Evolutionary conservation across 2,888 invertebrate species (phyloP), one percentile per base, ranked within the genome.

Genomic region (Ophion ellenae): DNA sequence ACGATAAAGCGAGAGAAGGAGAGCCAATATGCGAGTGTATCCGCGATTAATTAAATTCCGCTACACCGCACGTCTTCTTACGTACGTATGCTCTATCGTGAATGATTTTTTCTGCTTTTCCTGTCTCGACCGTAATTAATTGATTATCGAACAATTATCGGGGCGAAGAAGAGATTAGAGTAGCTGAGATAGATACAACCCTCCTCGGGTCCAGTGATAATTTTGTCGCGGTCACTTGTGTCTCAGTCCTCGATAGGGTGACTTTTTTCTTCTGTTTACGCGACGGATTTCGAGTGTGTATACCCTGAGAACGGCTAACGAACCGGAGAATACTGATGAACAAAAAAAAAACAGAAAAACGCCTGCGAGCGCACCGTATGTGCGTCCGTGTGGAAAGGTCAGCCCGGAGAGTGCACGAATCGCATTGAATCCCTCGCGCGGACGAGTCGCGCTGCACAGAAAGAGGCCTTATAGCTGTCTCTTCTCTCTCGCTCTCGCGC

Each of bases 111-210:
- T 40, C 59, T 40, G 57, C 36, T 40, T 36, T 36, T 61, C 53
- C 32, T 64, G 20, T 40, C 17, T 70, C 32, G 45, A 45, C 5
- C 11, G 28, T 71, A 82, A 85, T 85, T 66, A 66, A 82, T 85
- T 82, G 85, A 82, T 85, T 82, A 82, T 66, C 79, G 71, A 76
- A 75, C 85, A 85, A 85, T 85, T 82, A 82, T 85, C 69, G 64
- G 61, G 45, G 47, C 64, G 57, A 74, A 67, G 69, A 69, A 70
- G 28, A 59, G 59, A 59, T 59, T 20, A 20, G 20, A 6, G 20
- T 59, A 17, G 45, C 4, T 45, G 11, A 45, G 45, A 45, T 45
- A 45, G 45, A 45, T 45, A 45, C 45, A 45, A 9, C 45, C 47
- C 47, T 14, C 10, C 2, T 11, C 11, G 10, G 11, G 2, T 11